A percentile compares a stretch with the other conserved stretches of the same genome.
phyloP scores from a whole-genome alignment of 1,140 invertebrate species.

The Harpegnathos saltator region DNA sequence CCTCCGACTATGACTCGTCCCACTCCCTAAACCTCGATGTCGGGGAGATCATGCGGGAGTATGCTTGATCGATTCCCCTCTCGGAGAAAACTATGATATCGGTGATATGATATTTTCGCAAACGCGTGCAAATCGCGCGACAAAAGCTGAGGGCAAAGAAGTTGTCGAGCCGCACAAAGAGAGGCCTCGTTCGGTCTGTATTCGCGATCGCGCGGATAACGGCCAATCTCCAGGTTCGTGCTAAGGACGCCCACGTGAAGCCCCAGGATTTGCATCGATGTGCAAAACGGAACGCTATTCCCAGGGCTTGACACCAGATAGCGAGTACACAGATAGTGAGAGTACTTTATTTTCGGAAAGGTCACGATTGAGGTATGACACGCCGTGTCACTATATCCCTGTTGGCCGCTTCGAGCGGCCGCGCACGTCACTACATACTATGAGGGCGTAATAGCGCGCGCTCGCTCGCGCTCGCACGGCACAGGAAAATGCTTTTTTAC shows the following conservation, averaged over 20 bases:
- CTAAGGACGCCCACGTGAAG: conserved; percentile 26
- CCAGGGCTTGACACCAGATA: conserved; percentile 7
- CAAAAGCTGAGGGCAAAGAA: no score
- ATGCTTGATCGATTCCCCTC: neutral
- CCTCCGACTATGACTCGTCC: neutral
- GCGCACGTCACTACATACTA: neutral
- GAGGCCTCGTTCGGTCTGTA: neutral
- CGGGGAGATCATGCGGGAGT: neutral
- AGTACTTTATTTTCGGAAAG: conserved; percentile 53
- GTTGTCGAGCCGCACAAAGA: neutral
- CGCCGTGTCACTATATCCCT: neutral
- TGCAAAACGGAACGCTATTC: conserved; percentile 1
- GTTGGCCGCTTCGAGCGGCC: neutral
- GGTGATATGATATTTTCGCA: no score
- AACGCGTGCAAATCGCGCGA: neutral
- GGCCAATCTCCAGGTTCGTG: neutral
- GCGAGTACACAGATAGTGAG: conserved; percentile 26
- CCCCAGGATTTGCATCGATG: conserved; percentile 34
- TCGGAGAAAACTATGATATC: neutral
- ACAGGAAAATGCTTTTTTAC: neutral
- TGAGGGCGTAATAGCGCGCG: neutral
- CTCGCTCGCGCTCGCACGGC: no score
- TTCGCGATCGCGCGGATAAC: conserved; percentile 14
- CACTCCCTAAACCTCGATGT: neutral
- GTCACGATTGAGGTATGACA: conserved; percentile 36